Evolutionary conservation across 2,797 vertebrate genomes (phyloP).

Genomic region (Galagoides demidoff): DNA sequence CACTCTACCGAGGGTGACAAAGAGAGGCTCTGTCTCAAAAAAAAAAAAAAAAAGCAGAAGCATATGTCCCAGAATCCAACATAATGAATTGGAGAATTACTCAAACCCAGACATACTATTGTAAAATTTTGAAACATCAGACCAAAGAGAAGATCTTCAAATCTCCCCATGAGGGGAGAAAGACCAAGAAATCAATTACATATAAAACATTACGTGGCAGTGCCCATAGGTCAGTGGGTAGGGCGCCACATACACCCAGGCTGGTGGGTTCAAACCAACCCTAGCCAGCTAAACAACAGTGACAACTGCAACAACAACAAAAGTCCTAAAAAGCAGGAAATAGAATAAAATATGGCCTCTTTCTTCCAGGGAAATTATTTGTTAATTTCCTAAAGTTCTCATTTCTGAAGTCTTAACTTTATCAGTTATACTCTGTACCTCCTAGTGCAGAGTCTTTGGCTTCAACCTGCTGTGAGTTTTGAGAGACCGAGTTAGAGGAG

Average conservation of each 20-base stretch:
- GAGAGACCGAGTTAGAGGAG: neutral
- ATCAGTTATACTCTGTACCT: neutral
- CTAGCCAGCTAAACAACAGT: too few species aligned
- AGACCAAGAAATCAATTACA: neutral
- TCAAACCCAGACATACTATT: neutral
- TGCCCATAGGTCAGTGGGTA: too few species aligned
- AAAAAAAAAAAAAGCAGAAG: neutral
- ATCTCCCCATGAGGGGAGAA: neutral
- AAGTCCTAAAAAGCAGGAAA: neutral
- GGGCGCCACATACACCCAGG: too few species aligned
- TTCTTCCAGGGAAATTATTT: neutral
- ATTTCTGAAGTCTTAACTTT: neutral
- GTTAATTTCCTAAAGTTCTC: neutral
- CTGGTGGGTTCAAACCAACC: too few species aligned
- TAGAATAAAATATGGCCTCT: neutral
- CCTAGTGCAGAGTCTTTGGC: neutral
- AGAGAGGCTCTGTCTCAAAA: too few species aligned
- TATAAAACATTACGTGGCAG: neutral
- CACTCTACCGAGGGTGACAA: too few species aligned
- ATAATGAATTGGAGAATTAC: neutral
- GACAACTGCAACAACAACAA: too few species aligned
- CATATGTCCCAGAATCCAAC: neutral
- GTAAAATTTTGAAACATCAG: neutral
- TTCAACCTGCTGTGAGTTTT: constrained; percentile 11
- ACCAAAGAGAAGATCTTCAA: neutral